phyloP scores from a whole-genome alignment of 2,797 vertebrate species.

The Tolypeutes matacus region DNA sequence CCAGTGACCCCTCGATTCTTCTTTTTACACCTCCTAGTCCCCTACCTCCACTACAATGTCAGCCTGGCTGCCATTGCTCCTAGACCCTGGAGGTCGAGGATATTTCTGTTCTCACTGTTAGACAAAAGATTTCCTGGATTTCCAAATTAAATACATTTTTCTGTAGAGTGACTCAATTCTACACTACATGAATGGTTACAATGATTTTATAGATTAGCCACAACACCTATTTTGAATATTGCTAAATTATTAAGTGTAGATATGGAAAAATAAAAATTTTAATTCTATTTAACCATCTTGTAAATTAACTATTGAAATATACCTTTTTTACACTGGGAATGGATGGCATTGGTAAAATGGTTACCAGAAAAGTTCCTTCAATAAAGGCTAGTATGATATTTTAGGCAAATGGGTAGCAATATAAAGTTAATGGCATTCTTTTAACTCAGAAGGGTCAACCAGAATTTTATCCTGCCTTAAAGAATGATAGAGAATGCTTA shows the following conservation, averaged over 20 bases:
- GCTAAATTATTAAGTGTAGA: slow-evolving; percentile 39
- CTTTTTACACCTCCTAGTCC: neutral
- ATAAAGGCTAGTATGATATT: neutral
- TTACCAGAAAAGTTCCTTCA: neutral
- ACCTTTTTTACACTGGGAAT: slow-evolving; percentile 38
- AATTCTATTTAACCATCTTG: slow-evolving; percentile 1
- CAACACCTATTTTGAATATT: slow-evolving; percentile 16
- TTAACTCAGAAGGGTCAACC: slow-evolving; percentile 12
- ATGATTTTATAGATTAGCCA: neutral
- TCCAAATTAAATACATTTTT: slow-evolving; percentile 53
- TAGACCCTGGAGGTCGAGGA: neutral
- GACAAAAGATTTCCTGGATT: neutral
- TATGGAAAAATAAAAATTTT: slow-evolving; percentile 21
- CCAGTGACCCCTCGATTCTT: neutral
- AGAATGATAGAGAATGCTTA: slow-evolving; percentile 46
- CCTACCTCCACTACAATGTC: neutral
- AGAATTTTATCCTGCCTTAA: slow-evolving; percentile 52
- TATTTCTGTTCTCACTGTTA: neutral
- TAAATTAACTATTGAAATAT: neutral
- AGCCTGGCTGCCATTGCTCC: neutral
- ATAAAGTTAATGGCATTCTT: slow-evolving; percentile 24
- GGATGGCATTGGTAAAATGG: neutral
- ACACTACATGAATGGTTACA: neutral
- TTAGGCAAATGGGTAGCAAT: slow-evolving; percentile 14
- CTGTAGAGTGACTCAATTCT: neutral